Evolutionary conservation across 2,888 invertebrate genomes (phyloP).

Genomic region (Tryphoninae sp.): DNA sequence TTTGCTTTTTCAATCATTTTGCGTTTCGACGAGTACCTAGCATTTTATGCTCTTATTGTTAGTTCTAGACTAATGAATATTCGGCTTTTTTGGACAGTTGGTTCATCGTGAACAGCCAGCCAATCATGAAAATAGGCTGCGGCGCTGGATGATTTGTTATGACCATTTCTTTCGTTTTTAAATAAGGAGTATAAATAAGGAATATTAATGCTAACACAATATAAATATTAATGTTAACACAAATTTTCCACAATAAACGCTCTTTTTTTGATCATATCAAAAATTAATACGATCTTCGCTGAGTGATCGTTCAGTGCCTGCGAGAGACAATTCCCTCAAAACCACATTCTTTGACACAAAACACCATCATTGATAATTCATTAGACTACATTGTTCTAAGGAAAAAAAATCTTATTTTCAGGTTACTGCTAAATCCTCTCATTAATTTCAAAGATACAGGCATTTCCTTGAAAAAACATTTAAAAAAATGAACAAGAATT

Average conservation of each 20-base stretch:
- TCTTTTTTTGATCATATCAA: constrained; percentile 18
- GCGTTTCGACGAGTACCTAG: background rate
- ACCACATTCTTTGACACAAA: constrained; percentile 22
- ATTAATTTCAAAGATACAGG: constrained; percentile 7
- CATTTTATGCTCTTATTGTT: background rate
- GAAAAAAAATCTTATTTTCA: background rate
- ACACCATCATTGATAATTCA: constrained; percentile 27
- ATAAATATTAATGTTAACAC: constrained; percentile 22
- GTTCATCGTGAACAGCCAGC: background rate
- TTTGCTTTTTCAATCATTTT: background rate
- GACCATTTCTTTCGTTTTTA: constrained; percentile 14
- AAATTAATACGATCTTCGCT: constrained; percentile 2
- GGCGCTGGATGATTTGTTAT: constrained; percentile 5
- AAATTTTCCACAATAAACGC: constrained; percentile 23
- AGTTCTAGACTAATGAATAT: no score
- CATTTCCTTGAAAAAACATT: background rate
- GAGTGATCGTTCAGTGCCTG: constrained; percentile 7
- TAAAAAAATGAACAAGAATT: constrained; percentile 27
- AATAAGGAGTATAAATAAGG: constrained; percentile 42
- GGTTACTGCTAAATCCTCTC: background rate
- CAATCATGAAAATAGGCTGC: background rate
- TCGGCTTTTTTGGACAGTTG: background rate
- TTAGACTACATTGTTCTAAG: constrained; percentile 31
- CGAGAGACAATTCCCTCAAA: constrained; percentile 27
- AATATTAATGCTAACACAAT: constrained; percentile 35